Percentiles rank a stretch among this genome's conserved stretches.
Evolutionary conservation across 2,888 invertebrate species (phyloP).

Genomic region (Diaprepes abbreviatus): DNA sequence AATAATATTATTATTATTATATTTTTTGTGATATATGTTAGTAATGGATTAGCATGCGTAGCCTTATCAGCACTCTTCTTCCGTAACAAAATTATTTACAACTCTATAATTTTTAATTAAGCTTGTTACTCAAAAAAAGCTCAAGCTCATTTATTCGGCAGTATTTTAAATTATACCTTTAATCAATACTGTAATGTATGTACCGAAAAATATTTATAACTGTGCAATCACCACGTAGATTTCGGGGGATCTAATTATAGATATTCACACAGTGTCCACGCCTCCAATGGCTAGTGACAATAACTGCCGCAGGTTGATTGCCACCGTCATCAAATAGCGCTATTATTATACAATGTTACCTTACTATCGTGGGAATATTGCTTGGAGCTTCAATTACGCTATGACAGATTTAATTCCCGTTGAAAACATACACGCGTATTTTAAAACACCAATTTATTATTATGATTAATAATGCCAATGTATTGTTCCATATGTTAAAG

Average conservation of each 20-base stretch:
- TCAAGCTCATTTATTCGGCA: too few species aligned
- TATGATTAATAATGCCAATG: neutral
- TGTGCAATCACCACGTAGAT: neutral
- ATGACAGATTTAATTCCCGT: slow-evolving; percentile 30
- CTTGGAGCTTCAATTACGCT: slow-evolving; percentile 15
- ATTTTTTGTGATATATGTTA: too few species aligned
- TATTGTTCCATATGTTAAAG: neutral
- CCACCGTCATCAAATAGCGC: slow-evolving; percentile 36
- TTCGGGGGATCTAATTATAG: slow-evolving; percentile 17
- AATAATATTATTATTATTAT: too few species aligned
- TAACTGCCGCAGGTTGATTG: slow-evolving; percentile 26
- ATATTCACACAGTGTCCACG: slow-evolving; percentile 17
- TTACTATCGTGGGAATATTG: slow-evolving; percentile 38
- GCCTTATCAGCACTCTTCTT: too few species aligned
- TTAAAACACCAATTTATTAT: slow-evolving; percentile 14
- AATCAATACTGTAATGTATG: slow-evolving; percentile 1
- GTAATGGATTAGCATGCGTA: too few species aligned
- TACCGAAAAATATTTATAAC: neutral
- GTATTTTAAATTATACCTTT: too few species aligned
- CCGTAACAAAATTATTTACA: too few species aligned
- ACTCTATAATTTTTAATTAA: too few species aligned
- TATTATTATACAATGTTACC: slow-evolving; percentile 30
- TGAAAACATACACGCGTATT: neutral
- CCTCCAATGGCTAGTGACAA: slow-evolving; percentile 17
- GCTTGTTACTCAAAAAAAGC: too few species aligned